Evolutionary conservation across 2,888 invertebrate species (phyloP), one percentile per base, ranked within the genome.

Genomic region (Ormyrus pomaceus): DNA sequence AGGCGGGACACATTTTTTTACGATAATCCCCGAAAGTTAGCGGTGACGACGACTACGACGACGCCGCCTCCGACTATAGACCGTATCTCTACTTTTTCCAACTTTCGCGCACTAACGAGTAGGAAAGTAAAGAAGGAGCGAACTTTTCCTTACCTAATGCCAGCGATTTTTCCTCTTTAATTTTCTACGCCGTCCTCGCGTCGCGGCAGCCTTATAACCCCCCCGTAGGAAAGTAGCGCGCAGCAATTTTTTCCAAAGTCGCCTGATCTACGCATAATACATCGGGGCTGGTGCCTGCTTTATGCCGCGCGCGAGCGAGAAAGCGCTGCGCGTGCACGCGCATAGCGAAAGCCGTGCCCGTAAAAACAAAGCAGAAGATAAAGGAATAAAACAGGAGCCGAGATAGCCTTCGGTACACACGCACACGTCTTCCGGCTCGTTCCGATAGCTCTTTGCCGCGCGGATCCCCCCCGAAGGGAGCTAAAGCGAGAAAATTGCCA

Each of bases 401-500:
- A 4, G 48, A 2, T 64, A 73, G 34, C 8, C 56, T 13, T 19
- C 13, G 34, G 66, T 34, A 34, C 66, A 53, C 66, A 34, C 13
- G 51, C 19, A 19, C 51, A 11, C n/a, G 8, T 11, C 66, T 10
- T 19, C 34, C 19, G 10, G 59, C 51, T 34, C 58, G 19, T 58
- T 56, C 69, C 48, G 45, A 56, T 51, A 51, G 19, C 34, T 53
- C 34, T 13, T 58, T 56, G 19, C 9, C 11, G 19, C 65, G n/a
- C 56, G 58, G 53, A 59, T 59, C 66, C 53, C 68, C 61, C 73
- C 66, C 46, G 74, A 66, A 68, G 75, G 10, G 3, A 45, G 73
- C 64, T 75, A 65, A 66, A 75, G 64, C 71, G 65, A 64, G 70
- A 55, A 73, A 78, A 78, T 73, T 73, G 68, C 68, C 53, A 65